Conservation (phyloP, 2,113 vertebrate species). For the Urocitellus parryii region DNA sequence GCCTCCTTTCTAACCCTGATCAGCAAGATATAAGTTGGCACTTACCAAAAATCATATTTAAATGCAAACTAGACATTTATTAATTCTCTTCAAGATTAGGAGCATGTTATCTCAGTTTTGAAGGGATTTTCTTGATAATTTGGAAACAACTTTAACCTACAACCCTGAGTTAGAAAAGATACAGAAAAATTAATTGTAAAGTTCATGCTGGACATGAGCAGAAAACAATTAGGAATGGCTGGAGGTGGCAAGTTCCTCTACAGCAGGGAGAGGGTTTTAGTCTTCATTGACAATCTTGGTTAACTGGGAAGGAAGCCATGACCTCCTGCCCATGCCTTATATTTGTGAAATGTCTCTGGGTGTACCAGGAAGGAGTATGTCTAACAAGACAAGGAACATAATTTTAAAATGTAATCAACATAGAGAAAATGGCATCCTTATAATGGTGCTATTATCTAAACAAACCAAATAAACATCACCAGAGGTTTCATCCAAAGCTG, state of each 20-base stretch:
- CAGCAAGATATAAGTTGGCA: background rate
- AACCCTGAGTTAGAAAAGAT: background rate
- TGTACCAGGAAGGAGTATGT: background rate
- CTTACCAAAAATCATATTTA: background rate
- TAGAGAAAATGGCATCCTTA: background rate
- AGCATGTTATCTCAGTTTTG: background rate
- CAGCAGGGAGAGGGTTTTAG: background rate
- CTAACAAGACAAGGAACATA: background rate
- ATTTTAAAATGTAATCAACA: background rate
- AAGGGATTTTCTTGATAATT: background rate
- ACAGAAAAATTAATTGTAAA: background rate
- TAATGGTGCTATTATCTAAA: background rate
- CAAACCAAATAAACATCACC: background rate
- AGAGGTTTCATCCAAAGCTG: background rate
- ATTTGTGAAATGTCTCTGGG: background rate
- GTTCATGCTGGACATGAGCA: background rate
- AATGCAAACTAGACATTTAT: background rate
- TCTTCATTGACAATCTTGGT: background rate
- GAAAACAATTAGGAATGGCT: background rate
- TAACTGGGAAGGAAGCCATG: background rate
- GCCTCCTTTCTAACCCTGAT: background rate
- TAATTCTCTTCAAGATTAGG: background rate
- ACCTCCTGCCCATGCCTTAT: background rate
- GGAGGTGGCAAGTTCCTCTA: background rate
- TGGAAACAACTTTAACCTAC: constrained; percentile 16